phyloP scores from a whole-genome alignment of 2,888 invertebrate genomes.

The Mechanitis messenoides region DNA sequence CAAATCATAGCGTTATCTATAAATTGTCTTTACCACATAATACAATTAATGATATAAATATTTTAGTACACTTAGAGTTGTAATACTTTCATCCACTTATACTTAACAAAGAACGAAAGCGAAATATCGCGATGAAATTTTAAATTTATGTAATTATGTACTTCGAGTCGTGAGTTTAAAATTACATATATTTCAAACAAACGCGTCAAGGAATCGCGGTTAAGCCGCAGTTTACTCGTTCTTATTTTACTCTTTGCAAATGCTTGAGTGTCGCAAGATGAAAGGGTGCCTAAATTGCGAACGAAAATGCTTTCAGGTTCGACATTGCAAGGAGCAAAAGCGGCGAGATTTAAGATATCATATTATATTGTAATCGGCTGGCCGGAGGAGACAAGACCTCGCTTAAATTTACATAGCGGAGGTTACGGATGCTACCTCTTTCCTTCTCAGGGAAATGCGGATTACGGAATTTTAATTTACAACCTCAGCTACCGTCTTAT shows the following conservation, averaged over 20 bases:
- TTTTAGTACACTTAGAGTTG: not conserved
- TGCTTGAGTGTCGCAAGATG: constrained; percentile 42
- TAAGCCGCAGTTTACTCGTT: constrained; percentile 22
- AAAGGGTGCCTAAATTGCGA: constrained; percentile 68
- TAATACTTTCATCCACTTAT: not conserved
- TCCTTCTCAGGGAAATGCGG: constrained; percentile 54
- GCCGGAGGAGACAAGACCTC: constrained; percentile 45
- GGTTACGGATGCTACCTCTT: constrained; percentile 61
- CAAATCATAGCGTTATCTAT: constrained; percentile 2
- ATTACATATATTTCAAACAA: constrained; percentile 20
- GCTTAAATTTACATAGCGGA: constrained; percentile 68
- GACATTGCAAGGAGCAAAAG: constrained; percentile 54
- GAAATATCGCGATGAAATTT: constrained; percentile 11
- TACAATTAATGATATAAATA: not conserved
- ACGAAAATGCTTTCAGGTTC: constrained; percentile 61
- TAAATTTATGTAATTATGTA: constrained; percentile 13
- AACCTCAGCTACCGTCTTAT: constrained; percentile 58
- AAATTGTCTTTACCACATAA: too few relatives aligned
- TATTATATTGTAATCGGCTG: constrained; percentile 68
- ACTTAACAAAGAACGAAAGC: constrained; percentile 8
- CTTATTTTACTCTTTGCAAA: constrained; percentile 31
- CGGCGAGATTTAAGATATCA: constrained; percentile 67
- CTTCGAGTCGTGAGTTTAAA: constrained; percentile 12
- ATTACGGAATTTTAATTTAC: constrained; percentile 66
- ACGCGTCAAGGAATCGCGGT: constrained; percentile 18